phyloP scores from a whole-genome alignment of 2,113 vertebrate genomes.

The Melanostigma gelatinosum region DNA sequence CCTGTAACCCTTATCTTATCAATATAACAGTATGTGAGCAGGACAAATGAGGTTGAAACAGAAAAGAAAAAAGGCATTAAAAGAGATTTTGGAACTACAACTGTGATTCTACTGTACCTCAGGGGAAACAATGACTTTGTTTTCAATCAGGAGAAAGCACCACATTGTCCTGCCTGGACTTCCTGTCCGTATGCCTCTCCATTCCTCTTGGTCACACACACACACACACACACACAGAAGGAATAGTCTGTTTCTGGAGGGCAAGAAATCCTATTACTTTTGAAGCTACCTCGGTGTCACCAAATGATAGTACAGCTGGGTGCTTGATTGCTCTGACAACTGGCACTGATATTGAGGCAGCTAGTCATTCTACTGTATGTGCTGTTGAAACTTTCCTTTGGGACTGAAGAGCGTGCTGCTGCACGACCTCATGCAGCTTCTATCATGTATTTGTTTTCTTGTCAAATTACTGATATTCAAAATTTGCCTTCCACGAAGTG shows the following conservation, averaged over 20 bases:
- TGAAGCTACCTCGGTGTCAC: conserved; percentile 74
- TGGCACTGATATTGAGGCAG: conserved; percentile 60
- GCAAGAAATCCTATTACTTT: conserved; percentile 80
- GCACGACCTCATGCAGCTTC: conserved; percentile 13
- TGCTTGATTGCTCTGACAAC: conserved; percentile 76
- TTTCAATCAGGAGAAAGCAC: conserved; percentile 70
- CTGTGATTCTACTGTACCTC: conserved; percentile 43
- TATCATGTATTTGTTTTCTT: conserved; percentile 16
- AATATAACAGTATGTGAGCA: background rate
- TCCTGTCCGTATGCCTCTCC: conserved; percentile 52
- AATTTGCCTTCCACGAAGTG: background rate
- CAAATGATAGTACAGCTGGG: conserved; percentile 78
- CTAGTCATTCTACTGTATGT: conserved; percentile 45
- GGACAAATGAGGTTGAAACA: conserved; percentile 25
- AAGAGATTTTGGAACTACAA: conserved; percentile 43
- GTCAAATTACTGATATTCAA: background rate
- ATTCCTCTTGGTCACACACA: conserved; percentile 61
- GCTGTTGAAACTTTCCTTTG: conserved; percentile 36
- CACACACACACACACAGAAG: conserved; percentile 58
- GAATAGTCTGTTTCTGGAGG: conserved; percentile 68
- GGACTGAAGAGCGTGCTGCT: conserved; percentile 12
- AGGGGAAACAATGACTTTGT: conserved; percentile 69
- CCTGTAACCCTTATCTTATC: conserved; percentile 1
- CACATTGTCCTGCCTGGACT: conserved; percentile 52
- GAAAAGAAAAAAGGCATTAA: conserved; percentile 6